These are phyloP conservation scores for Probosciger aterrimus DNA, from an alignment of 2,113 vertebrate genomes.

Conservation along the genomic window DNA sequence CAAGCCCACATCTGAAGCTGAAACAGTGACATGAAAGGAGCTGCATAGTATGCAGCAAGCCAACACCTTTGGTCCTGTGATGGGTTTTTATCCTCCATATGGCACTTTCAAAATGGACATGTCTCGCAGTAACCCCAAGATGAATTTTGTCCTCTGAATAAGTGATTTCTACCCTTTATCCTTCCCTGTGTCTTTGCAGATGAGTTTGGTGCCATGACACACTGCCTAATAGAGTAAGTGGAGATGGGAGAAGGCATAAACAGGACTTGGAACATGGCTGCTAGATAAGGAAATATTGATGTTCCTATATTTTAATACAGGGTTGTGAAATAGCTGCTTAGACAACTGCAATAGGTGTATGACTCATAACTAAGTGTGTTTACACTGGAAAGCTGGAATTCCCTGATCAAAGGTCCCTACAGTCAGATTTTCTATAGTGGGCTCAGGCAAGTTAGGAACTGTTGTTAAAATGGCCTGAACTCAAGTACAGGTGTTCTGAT, in stretches of 20 bases:
- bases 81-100: not conserved
- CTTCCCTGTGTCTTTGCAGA: not conserved
- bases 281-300: not conserved
- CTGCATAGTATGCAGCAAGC: not conserved
- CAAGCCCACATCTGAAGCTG: slow-evolving; percentile 82
- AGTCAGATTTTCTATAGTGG: not conserved
- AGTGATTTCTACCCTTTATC: not conserved
- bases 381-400: slow-evolving; percentile 25
- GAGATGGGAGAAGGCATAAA: not conserved
- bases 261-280: not conserved
- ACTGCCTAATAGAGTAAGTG: not conserved
- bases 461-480: not conserved
- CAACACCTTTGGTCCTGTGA: not conserved
- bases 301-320: not conserved
- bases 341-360: not conserved
- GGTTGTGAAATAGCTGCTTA: slow-evolving; percentile 20
- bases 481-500: not conserved
- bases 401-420: not conserved
- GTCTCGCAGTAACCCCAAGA: not conserved
- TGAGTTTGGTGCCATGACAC: not conserved
- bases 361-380: not conserved
- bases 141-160: not conserved
- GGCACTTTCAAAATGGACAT: not conserved
- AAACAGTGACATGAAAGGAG: slow-evolving; percentile 44
- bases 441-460: not conserved